Evolutionary conservation across 2,797 vertebrate genomes (phyloP).

Genomic region (Sebastes oblongus): DNA sequence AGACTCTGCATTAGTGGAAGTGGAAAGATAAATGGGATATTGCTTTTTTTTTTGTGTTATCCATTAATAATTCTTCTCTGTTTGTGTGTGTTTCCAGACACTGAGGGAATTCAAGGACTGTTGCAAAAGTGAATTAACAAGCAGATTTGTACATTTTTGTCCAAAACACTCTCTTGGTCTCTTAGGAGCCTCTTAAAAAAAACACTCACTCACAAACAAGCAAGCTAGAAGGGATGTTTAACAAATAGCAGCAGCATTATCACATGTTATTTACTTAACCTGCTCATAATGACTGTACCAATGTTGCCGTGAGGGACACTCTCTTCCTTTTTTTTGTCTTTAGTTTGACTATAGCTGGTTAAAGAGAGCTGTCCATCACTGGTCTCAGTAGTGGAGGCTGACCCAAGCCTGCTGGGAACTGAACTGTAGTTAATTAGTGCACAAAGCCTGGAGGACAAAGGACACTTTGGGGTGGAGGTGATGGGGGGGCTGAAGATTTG

Average conservation of each 20-base stretch:
- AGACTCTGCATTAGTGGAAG: background rate
- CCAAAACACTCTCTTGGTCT: slow-evolving; percentile 40
- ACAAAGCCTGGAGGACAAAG: slow-evolving; percentile 74
- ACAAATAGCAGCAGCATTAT: background rate
- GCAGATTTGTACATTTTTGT: slow-evolving; percentile 44
- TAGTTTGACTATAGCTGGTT: slow-evolving; percentile 43
- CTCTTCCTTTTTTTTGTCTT: background rate
- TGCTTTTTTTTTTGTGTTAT: background rate
- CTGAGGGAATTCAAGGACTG: slow-evolving; percentile 30
- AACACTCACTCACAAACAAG: slow-evolving; percentile 35
- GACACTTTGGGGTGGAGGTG: slow-evolving; percentile 42
- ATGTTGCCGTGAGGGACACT: slow-evolving; percentile 7
- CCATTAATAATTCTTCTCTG: background rate
- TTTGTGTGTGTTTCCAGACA: slow-evolving; percentile 19
- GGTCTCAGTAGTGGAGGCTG: slow-evolving; percentile 60
- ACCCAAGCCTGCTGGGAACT: slow-evolving; percentile 80
- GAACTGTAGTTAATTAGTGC: slow-evolving; percentile 82
- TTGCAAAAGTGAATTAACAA: slow-evolving; percentile 35
- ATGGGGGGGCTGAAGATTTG: slow-evolving; percentile 1
- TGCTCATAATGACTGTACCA: slow-evolving; percentile 4
- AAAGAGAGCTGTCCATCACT: slow-evolving; percentile 71
- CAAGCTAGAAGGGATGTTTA: slow-evolving; percentile 22
- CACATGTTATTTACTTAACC: slow-evolving; percentile 17
- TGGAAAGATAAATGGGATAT: background rate
- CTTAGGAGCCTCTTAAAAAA: slow-evolving; percentile 34